Evolutionary conservation across 2,888 invertebrate species (phyloP).

Genomic region (Pseudoips prasinana): DNA sequence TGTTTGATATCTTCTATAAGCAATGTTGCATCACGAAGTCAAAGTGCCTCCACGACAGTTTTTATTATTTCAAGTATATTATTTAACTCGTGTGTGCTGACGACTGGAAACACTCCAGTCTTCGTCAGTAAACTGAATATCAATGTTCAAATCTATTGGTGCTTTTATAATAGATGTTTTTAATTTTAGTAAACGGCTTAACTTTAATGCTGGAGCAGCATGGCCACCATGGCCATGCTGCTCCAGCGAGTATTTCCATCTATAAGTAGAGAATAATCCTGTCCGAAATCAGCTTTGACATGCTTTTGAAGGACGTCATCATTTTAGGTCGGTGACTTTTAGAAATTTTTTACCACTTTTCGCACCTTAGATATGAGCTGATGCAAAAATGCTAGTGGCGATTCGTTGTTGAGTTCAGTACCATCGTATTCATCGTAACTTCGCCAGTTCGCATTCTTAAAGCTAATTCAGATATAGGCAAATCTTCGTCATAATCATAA

Average conservation of each 20-base stretch:
- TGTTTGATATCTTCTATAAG: slow-evolving; percentile 4
- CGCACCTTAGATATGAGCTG: slow-evolving; percentile 6
- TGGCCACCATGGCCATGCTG: slow-evolving; percentile 4
- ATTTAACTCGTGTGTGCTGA: no score
- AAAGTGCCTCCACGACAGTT: slow-evolving; percentile 5
- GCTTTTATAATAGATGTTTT: slow-evolving; percentile 3
- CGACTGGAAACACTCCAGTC: neutral
- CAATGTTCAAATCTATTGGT: slow-evolving; percentile 6
- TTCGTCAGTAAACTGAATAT: slow-evolving; percentile 3
- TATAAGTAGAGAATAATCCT: slow-evolving; percentile 2
- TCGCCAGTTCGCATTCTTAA: slow-evolving; percentile 1
- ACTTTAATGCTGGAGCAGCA: no score
- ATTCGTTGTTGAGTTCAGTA: slow-evolving; percentile 1
- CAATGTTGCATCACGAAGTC: slow-evolving; percentile 2
- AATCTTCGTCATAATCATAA: slow-evolving; percentile 2
- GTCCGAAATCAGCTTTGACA: slow-evolving; percentile 4
- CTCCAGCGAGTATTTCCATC: slow-evolving; percentile 7
- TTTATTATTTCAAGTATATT: slow-evolving; percentile 1
- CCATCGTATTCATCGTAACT: slow-evolving; percentile 1
- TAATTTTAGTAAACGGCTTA: slow-evolving; percentile 3
- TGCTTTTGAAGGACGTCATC: slow-evolving; percentile 2
- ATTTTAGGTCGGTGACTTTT: slow-evolving; percentile 17
- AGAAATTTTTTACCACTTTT: slow-evolving; percentile 15
- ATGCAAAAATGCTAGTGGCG: neutral
- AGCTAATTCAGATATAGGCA: neutral